A percentile compares a stretch with the other conserved stretches of the same genome.
Evolutionary conservation across 2,888 invertebrate species (phyloP).

Genomic region (Neocrepidodera transversa): DNA sequence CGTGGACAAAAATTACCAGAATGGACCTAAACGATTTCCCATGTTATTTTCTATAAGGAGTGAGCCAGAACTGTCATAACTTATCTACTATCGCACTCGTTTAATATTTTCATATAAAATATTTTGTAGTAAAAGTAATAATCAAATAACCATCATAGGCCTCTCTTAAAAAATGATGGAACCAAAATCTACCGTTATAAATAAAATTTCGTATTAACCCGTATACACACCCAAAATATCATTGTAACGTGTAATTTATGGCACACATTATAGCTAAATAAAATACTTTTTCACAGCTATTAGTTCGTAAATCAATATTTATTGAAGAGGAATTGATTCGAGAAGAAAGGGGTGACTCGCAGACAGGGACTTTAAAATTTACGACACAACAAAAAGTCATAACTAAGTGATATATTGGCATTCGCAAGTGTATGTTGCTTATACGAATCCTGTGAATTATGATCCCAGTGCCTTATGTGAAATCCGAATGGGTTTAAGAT

Average conservation of each 20-base stretch:
- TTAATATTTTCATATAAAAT: no score
- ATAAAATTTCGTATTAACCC: background rate
- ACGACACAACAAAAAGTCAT: constrained; percentile 46
- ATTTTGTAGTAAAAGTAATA: no score
- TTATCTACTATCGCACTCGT: no score
- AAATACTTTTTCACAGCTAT: constrained; percentile 54
- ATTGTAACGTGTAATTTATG: constrained; percentile 50
- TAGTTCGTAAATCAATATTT: constrained; percentile 59
- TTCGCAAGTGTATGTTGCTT: constrained; percentile 52
- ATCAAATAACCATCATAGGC: no score
- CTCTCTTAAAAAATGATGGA: background rate
- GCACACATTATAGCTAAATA: constrained; percentile 57
- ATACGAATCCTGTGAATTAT: constrained; percentile 46
- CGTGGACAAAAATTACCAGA: no score
- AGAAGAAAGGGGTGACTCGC: constrained; percentile 44
- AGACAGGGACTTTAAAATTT: constrained; percentile 53
- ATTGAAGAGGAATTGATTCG: constrained; percentile 56
- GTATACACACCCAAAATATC: constrained; percentile 3
- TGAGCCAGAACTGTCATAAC: no score
- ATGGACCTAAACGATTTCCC: no score
- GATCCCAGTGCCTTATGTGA: constrained; percentile 39
- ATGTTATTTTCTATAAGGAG: no score
- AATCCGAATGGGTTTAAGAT: constrained; percentile 40
- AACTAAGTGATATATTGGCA: constrained; percentile 48
- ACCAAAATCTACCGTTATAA: constrained; percentile 4